Conservation (phyloP, 2,888 invertebrate genomes). For the Drosophila macrospina region DNA sequence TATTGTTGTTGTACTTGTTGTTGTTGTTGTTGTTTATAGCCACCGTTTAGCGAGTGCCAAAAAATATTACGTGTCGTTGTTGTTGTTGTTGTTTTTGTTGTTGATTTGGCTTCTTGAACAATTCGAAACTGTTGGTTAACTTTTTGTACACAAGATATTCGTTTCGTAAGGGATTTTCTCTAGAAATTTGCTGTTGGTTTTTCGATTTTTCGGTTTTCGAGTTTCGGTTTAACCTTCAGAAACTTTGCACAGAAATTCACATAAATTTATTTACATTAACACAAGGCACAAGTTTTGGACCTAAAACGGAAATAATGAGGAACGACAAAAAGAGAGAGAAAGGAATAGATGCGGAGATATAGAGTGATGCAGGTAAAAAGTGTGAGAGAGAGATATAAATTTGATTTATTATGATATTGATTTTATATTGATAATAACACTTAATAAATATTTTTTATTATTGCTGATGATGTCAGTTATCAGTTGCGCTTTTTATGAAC, state of each 20-base stretch:
- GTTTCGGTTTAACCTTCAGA: constrained; percentile 51
- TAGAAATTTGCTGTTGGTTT: constrained; percentile 23
- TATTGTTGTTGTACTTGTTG: background rate
- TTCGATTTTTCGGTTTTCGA: too few species aligned
- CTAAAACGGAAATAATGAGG: constrained; percentile 34
- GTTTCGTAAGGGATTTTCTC: constrained; percentile 60
- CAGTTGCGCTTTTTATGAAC: constrained; percentile 26
- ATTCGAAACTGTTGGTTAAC: constrained; percentile 38
- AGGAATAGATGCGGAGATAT: background rate
- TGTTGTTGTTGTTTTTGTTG: constrained; percentile 19
- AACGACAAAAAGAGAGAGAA: constrained; percentile 16
- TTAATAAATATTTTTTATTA: constrained; percentile 22
- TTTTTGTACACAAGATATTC: constrained; percentile 46
- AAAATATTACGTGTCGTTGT: constrained; percentile 22
- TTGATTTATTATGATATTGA: constrained; percentile 14
- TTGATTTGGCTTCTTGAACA: constrained; percentile 30
- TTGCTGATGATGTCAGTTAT: constrained; percentile 47
- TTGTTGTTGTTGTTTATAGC: constrained; percentile 32
- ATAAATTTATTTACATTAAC: constrained; percentile 51
- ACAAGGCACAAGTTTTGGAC: constrained; percentile 43
- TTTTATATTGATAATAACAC: constrained; percentile 23
- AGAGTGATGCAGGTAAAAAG: background rate
- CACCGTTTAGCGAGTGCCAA: constrained; percentile 40
- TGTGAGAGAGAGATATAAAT: background rate
- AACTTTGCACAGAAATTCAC: constrained; percentile 56